phyloP scores from a whole-genome alignment of 2,797 vertebrate species.

The Hapalemur alaotrensis region DNA sequence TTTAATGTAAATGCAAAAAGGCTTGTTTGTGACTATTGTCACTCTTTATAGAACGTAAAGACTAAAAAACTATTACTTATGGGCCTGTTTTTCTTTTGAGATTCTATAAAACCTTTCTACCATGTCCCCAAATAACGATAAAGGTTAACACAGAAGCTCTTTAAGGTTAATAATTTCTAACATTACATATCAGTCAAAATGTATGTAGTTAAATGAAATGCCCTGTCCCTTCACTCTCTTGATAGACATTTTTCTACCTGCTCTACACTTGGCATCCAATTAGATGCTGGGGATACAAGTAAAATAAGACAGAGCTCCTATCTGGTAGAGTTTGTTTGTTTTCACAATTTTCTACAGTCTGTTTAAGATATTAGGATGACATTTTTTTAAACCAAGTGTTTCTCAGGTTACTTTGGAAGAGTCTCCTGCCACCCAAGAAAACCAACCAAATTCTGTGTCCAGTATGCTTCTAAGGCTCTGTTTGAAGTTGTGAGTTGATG shows the following conservation, averaged over 20 bases:
- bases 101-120: slow-evolving; percentile 4
- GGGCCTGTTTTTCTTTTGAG: not conserved
- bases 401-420: not conserved
- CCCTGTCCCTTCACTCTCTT: not conserved
- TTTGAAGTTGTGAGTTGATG: slow-evolving; percentile 43
- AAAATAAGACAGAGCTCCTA: not conserved
- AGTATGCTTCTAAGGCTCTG: slow-evolving; percentile 31
- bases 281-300: not conserved
- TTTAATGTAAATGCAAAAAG: not conserved
- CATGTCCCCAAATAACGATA: not conserved
- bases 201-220: not conserved
- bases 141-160: not conserved
- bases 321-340: not conserved
- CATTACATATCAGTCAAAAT: not conserved
- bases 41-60: not conserved
- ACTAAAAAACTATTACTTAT: not conserved
- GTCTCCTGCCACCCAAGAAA: not conserved
- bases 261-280: not conserved
- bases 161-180: slow-evolving; percentile 21
- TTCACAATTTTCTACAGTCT: not conserved
- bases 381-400: not conserved
- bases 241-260: not conserved
- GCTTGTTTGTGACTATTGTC: not conserved
- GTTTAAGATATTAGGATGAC: not conserved
- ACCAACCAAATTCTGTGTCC: not conserved